These are phyloP conservation scores for Anthonomus grandis DNA, from an alignment of 1,140 invertebrate genomes.

Conservation along the genomic window DNA sequence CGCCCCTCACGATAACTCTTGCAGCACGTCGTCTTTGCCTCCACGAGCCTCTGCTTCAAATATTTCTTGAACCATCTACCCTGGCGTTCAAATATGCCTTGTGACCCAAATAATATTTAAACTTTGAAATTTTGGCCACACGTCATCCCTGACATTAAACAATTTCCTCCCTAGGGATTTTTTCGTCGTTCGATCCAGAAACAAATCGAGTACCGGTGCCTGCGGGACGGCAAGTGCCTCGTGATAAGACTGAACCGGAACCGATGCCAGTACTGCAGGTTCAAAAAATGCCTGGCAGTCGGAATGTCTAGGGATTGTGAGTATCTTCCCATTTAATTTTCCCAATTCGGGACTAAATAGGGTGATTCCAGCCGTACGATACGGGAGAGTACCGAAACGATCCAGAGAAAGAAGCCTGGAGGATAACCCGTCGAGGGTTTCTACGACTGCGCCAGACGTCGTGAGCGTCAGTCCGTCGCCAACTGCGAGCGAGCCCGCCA, in stretches of 20 bases:
- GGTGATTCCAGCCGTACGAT: slow-evolving; percentile 78
- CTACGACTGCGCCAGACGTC: slow-evolving; percentile 53
- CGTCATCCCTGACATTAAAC: too few relatives aligned
- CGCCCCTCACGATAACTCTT: too few relatives aligned
- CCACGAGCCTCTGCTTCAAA: too few relatives aligned
- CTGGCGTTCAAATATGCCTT: too few relatives aligned
- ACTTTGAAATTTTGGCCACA: too few relatives aligned
- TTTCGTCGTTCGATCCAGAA: slow-evolving; percentile 92
- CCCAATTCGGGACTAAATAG: neutral
- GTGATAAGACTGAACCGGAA: slow-evolving; percentile 95
- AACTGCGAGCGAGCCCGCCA: slow-evolving; percentile 16
- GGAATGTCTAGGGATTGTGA: slow-evolving; percentile 98
- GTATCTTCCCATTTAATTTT: slow-evolving; percentile 53
- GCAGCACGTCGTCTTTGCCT: too few relatives aligned
- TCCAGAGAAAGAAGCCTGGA: slow-evolving; percentile 68
- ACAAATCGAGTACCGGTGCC: slow-evolving; percentile 95
- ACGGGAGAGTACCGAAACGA: slow-evolving; percentile 92
- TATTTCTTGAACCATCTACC: too few relatives aligned
- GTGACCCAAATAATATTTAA: too few relatives aligned
- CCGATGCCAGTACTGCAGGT: slow-evolving; percentile 96
- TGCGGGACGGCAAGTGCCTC: slow-evolving; percentile 94
- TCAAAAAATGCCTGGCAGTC: slow-evolving; percentile 96
- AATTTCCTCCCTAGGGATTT: slow-evolving; percentile 68
- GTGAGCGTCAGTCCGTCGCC: slow-evolving; percentile 32
- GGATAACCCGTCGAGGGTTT: slow-evolving; percentile 45